Conservation (phyloP, 1,140 invertebrate species). For the Probaryconus sp. region DNA sequence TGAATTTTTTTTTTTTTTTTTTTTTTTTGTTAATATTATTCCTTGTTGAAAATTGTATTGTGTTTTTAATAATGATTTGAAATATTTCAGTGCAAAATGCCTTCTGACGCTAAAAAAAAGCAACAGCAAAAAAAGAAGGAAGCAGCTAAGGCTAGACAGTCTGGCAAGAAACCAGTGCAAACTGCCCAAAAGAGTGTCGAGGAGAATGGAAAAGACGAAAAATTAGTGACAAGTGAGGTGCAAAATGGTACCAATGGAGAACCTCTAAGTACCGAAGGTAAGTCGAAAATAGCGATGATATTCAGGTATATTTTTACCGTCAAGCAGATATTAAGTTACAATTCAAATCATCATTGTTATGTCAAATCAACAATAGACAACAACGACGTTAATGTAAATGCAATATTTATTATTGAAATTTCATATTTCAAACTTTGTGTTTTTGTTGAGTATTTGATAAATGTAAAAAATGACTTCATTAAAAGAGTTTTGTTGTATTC, state of each 20-base stretch:
- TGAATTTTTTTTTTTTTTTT: too few species aligned
- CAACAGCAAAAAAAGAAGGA: slow-evolving; percentile 98
- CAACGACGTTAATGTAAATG: too few species aligned
- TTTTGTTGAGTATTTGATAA: too few species aligned
- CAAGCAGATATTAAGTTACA: too few species aligned
- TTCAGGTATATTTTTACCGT: not conserved
- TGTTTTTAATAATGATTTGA: not conserved
- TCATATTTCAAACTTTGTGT: too few species aligned
- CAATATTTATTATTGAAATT: too few species aligned
- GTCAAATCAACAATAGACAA: too few species aligned
- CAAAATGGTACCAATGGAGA: slow-evolving; percentile 75
- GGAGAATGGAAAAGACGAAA: slow-evolving; percentile 80
- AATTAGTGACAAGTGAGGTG: slow-evolving; percentile 65
- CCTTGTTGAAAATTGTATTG: too few species aligned
- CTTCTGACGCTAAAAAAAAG: slow-evolving; percentile 98
- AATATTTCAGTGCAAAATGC: slow-evolving; percentile 82
- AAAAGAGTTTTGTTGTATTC: too few species aligned
- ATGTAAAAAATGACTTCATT: too few species aligned
- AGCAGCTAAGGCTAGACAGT: slow-evolving; percentile 87
- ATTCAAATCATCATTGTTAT: too few species aligned
- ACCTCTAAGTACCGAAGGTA: slow-evolving; percentile 78
- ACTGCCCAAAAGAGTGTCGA: slow-evolving; percentile 70
- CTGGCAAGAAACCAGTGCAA: slow-evolving; percentile 80
- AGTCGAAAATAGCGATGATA: not conserved
- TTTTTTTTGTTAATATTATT: too few species aligned